Evolutionary conservation across 2,888 invertebrate species (phyloP), one percentile per base, ranked within the genome.

Genomic region (Sinelater perroti): DNA sequence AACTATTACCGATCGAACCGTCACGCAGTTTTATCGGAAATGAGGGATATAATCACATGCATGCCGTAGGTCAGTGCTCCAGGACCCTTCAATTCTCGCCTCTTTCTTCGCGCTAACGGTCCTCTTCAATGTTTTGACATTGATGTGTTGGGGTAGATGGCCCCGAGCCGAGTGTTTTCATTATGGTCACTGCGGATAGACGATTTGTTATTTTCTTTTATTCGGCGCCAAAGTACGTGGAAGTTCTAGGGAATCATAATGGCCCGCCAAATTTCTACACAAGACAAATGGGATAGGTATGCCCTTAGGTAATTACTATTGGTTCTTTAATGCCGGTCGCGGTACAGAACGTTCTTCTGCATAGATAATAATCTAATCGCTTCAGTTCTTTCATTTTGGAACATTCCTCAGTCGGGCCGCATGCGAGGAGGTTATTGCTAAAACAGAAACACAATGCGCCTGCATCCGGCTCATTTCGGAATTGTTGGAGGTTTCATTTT

Each of bases 41-140:
- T 45, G 24, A 47, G 44, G 33, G 44, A 49, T 53, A 53, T 58
- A 58, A 58, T 55, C 40, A 55, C 50, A 55, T 49, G 55, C 51
- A 55, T 47, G 60, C 42, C 56, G 61, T 62, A 62, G 65, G 60
- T 60, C 59, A 62, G 63, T 62, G 60, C 62, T 60, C 55, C 55
- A 57, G 52, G 49, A 57, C 56, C 62, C 54, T 40, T 55, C 44
- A 18, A 26, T 21, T 24, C 33, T 46, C 38, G 42, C 49, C 45
- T 33, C 56, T 63, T 45, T 28, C 24, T 40, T 52, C 54, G 45
- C 33, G 45, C 28, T 57, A 60, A 56, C 62, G 58, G 56, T 45
- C 40, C 42, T 46, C 51, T 58, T 50, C 38, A 38, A 47, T 47
- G 35, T 62, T 60, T 62, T 62, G 60, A 64, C 57, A 50, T 51